phyloP scores from a whole-genome alignment of 53 echinoderm and acorn worm species.

The Temnopleurus reevesii region DNA sequence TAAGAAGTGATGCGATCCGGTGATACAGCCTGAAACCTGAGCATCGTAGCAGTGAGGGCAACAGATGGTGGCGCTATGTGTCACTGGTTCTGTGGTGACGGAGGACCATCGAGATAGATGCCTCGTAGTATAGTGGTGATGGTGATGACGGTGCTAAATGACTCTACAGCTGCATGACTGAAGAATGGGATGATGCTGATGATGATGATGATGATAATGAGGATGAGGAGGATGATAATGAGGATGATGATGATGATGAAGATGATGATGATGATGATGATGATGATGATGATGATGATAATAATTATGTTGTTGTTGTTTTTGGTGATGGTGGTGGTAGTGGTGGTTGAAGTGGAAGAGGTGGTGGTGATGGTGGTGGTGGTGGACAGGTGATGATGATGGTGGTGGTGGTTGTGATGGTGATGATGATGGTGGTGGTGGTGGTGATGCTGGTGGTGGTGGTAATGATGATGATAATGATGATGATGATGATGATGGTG shows the following conservation, averaged over 20 bases:
- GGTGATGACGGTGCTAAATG: background rate
- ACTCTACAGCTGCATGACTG: too few relatives aligned
- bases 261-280: background rate
- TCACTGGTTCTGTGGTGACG: background rate
- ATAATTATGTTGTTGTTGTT: background rate
- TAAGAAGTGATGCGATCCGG: slow-evolving; percentile 10
- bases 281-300: background rate
- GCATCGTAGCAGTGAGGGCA: background rate
- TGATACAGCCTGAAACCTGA: background rate
- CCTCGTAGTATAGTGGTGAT: background rate
- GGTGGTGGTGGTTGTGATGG: background rate
- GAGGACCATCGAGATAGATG: background rate
- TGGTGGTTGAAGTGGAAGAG: background rate
- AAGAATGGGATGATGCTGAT: too few relatives aligned
- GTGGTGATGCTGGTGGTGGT: background rate
- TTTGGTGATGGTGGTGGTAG: background rate
- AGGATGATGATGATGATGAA: background rate
- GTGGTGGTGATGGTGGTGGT: background rate
- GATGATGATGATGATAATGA: too few relatives aligned
- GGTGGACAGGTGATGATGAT: background rate
- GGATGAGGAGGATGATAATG: background rate
- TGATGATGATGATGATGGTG: background rate
- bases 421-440: background rate
- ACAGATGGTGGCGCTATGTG: slow-evolving; percentile 34
- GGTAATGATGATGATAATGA: background rate